Percentiles rank a stretch among this genome's conserved stretches.
phyloP scores from a whole-genome alignment of 37 sponge, comb jelly and placozoan species.

The Cladorhizidae sp. region DNA sequence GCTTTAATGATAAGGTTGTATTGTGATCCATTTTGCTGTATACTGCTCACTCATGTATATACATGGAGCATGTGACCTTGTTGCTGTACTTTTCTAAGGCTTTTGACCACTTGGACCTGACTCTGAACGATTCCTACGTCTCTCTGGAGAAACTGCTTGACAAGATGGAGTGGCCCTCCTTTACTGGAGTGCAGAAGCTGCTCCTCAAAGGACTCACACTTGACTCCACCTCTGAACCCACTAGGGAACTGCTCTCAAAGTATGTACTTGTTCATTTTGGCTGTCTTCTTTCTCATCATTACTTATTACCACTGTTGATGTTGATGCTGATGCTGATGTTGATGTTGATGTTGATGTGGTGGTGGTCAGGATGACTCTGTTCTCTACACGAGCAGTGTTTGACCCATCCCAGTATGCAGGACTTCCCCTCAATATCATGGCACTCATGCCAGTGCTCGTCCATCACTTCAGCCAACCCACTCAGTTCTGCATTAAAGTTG shows the following conservation, averaged over 20 bases:
- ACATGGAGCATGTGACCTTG: no score
- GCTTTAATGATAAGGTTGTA: no score
- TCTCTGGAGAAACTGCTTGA: conserved; percentile 53
- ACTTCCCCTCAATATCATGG: conserved; percentile 76
- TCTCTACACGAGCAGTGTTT: conserved; percentile 24
- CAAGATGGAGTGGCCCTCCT: conserved; percentile 79
- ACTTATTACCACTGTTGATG: no score
- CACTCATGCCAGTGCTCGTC: conserved; percentile 75
- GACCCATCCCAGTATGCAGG: conserved; percentile 56
- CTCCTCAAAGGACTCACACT: conserved; percentile 78
- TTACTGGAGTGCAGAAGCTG: conserved; percentile 79
- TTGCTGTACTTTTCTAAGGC: conserved; percentile 7
- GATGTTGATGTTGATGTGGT: not conserved
- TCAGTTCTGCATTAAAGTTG: conserved; percentile 46
- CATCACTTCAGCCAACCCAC: conserved; percentile 72
- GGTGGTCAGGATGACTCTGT: conserved; percentile 6
- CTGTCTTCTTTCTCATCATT: not conserved
- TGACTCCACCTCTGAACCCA: conserved; percentile 19
- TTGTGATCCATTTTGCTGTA: no score
- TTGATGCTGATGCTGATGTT: no score
- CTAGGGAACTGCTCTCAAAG: conserved; percentile 25
- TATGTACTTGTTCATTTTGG: not conserved
- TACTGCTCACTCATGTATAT: no score
- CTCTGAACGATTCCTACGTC: conserved; percentile 28
- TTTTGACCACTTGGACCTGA: conserved; percentile 54